A percentile compares a stretch with the other conserved stretches of the same genome.
Evolutionary conservation across 1,140 invertebrate genomes (phyloP).

Genomic region (Heliconius hewitsoni): DNA sequence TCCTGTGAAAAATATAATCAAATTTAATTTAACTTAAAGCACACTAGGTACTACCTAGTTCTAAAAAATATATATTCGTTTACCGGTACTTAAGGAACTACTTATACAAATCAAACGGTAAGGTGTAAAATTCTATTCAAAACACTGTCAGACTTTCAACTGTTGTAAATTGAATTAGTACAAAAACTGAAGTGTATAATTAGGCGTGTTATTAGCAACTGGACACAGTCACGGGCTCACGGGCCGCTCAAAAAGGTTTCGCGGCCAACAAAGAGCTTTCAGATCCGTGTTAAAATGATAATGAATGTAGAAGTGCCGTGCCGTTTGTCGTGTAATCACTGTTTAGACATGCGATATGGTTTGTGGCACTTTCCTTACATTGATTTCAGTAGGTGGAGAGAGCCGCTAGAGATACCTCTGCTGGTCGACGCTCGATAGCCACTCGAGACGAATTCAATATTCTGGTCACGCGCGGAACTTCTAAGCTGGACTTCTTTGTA

Average conservation of each 20-base stretch:
- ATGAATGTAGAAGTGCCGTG: conserved; percentile 43
- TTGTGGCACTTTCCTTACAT: conserved; percentile 40
- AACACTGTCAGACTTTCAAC: conserved; percentile 29
- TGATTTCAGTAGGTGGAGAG: conserved; percentile 30
- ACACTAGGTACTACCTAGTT: no score
- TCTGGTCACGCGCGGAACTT: conserved; percentile 54
- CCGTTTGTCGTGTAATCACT: conserved; percentile 38
- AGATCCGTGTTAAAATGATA: conserved; percentile 62
- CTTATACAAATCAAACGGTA: neutral
- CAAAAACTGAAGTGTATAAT: conserved; percentile 50
- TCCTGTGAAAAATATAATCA: conserved; percentile 66
- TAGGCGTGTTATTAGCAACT: conserved; percentile 50
- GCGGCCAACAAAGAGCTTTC: conserved; percentile 54
- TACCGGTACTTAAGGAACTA: neutral
- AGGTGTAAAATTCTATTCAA: conserved; percentile 14
- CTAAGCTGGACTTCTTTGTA: conserved; percentile 64
- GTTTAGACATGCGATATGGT: conserved; percentile 45
- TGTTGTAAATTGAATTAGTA: conserved; percentile 58
- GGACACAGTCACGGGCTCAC: conserved; percentile 35
- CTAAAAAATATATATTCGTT: no score
- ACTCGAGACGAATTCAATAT: conserved; percentile 41
- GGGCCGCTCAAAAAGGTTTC: conserved; percentile 40
- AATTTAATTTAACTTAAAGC: neutral
- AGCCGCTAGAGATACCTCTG: conserved; percentile 16
- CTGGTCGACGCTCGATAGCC: conserved; percentile 24